These are phyloP conservation scores for Meiosimyza decipiens DNA, from an alignment of 2,888 invertebrate genomes.

Conservation along the genomic window DNA sequence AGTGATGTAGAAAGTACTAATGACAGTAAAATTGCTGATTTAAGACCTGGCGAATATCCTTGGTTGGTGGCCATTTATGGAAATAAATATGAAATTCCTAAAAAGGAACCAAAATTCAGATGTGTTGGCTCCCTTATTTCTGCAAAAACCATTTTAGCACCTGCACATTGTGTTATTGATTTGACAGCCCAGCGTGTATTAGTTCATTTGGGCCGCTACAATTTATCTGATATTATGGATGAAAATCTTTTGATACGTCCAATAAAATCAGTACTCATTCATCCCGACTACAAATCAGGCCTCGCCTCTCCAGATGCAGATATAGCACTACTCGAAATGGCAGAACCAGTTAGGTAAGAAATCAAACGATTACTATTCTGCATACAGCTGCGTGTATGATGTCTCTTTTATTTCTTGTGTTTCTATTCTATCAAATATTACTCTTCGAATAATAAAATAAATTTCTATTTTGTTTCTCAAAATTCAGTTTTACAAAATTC, in stretches of 20 bases:
- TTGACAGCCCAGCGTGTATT: conserved; percentile 49
- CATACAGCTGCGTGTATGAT: too few relatives aligned
- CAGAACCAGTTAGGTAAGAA: conserved; percentile 51
- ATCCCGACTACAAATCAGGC: conserved; percentile 65
- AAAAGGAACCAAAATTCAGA: conserved; percentile 55
- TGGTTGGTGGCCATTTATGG: conserved; percentile 71
- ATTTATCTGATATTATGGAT: conserved; percentile 54
- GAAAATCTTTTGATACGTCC: conserved; percentile 42
- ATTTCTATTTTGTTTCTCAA: too few relatives aligned
- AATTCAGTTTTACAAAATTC: conserved; percentile 46
- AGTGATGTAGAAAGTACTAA: conserved; percentile 42
- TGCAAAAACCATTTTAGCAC: conserved; percentile 57
- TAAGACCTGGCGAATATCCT: conserved; percentile 71
- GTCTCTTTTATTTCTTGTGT: too few relatives aligned
- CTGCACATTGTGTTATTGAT: conserved; percentile 65
- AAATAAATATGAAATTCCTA: too few relatives aligned
- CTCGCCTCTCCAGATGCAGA: conserved; percentile 66
- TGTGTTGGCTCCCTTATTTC: conserved; percentile 63
- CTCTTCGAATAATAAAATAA: too few relatives aligned
- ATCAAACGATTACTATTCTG: too few relatives aligned
- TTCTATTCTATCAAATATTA: too few relatives aligned
- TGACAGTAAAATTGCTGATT: conserved; percentile 7
- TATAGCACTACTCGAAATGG: conserved; percentile 67
- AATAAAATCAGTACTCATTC: conserved; percentile 56
- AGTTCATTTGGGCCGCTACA: conserved; percentile 66